Conservation (phyloP, 2,113 vertebrate genomes). For the Mohoua ochrocephala region DNA sequence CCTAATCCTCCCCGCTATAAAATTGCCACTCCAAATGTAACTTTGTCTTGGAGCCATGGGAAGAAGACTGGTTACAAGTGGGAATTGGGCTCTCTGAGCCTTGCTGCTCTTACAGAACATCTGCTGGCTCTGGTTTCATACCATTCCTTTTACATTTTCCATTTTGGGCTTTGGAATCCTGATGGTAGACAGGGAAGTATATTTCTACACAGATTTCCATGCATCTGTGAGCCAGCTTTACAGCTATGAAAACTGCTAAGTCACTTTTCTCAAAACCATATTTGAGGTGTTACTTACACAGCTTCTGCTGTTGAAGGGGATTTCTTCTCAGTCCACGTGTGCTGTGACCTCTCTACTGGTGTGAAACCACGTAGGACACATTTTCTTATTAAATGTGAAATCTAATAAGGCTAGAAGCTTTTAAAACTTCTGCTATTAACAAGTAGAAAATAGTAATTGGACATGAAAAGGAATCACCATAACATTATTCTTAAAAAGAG, state of each 20-base stretch:
- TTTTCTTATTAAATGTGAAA: background rate
- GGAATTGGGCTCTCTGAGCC: background rate
- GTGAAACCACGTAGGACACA: background rate
- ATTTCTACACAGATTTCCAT: background rate
- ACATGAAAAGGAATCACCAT: background rate
- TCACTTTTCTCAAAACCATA: constrained; percentile 10
- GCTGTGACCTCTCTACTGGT: background rate
- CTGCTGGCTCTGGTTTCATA: background rate
- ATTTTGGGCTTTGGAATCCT: background rate
- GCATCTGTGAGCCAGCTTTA: constrained; percentile 17
- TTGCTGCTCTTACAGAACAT: background rate
- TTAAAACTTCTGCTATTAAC: background rate
- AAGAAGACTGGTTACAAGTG: background rate
- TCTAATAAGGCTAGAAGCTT: background rate
- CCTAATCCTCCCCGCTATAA: background rate
- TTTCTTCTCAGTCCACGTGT: background rate
- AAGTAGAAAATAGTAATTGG: background rate
- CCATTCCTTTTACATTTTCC: background rate
- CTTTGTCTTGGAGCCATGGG: background rate
- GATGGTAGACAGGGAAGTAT: background rate
- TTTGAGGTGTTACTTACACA: constrained; percentile 25
- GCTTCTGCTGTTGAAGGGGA: background rate
- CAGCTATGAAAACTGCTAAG: constrained; percentile 52
- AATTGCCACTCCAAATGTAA: background rate
- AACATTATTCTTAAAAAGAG: background rate